Base-by-base conservation (phyloP, 2,113 vertebrate genomes). In the Semicossyphus pulcher region DNA sequence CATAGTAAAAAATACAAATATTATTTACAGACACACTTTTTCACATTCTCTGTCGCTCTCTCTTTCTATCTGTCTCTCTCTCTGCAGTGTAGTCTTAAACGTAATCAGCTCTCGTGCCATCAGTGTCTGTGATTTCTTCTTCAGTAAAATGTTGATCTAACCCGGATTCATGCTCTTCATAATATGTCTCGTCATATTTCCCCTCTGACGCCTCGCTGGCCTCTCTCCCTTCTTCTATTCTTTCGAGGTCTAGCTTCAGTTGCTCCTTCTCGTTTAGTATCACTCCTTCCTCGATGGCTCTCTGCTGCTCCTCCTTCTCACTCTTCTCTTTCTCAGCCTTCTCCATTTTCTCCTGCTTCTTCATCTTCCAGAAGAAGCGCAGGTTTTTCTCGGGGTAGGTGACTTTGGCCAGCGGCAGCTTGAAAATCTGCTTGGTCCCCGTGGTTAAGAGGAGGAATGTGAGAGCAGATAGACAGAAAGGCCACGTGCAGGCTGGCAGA, bases 331-430 rank as follows among this genome's bases (percentile, higher is more conserved):
- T 80, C 58, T 78, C 76, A 1, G 39, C 34, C 8, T 84, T 88
- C 23, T 90, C 84, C 4, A 6, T 61, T 45, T 84, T 91, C 75
- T 94, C 88, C 41, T 89, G 61, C 66, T 92, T 93, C 64, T 91
- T 93, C 86, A 94, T 76, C 56, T 93, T 94, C 91, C 90, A 90
- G 56, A 93, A 97, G 79, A 94, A 95, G 42, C 73, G 54, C 53
- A 97, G 86, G 63, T 99, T 99, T 88, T 95, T 97, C 87, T 99
- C 98, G 0, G 98, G 97, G 70, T 97, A 99, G 16, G 89, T 93
- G 81, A 99, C 96, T 88, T 96, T 95, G 83, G 94, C 93, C 57
- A 99, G 94, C 0, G 96, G 96, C 25, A 99, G 84, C 87, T 94
- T 99, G 89, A 94, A 95, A 79, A 99, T 95, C 28, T 56, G 91